Base-by-base conservation (phyloP, 2,888 invertebrate genomes). In the Andricus curvator region DNA sequence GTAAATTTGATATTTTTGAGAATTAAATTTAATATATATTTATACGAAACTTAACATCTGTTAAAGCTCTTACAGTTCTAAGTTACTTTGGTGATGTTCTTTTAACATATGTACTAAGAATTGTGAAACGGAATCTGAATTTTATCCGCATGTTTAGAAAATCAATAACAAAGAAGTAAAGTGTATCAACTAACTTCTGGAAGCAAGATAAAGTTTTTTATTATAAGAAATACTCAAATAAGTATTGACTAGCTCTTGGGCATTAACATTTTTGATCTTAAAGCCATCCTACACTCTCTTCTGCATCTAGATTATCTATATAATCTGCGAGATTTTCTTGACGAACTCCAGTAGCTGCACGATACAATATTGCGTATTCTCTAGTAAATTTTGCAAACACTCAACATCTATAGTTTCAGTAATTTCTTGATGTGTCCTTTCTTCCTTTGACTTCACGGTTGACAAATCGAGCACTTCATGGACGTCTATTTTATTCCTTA, bases 361-460 rank as follows among this genome's bases (percentile, higher is more conserved):
- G 91, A 82, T 93, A 93, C 33, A 93, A 83, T 44, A 91, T 81
- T 9, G 91, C 90, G 92, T 90, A 77, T 92, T 88, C 68, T 89
- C 88, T 48, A 93, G 85, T 15, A 93, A 84, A 66, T 91, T 89
- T 44, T 88, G 86, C 22, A 91, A 78, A 84, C 85, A 84, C 66
- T 84, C 80, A 1, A 60, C 29, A 22, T 68, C 68, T 62, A 77
- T 51, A 37, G 17, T 20, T 9, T 56, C n/a, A 9, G 20, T 33
- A 1, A 11, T 25, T 79, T 81, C 1, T 78, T 79, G 2, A 80
- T 78, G 15, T 76, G 85, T 29, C 64, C 83, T 6, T 25, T 25
- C 4, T 25, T 76, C 65, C 1, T 81, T 80, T 67, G 70, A 33
- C 56, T 82, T 85, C 4, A 25, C 51, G 22, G 76, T 85, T 29